phyloP scores from a whole-genome alignment of 92 coral and sea anemone genomes.

The Porites evermanni region DNA sequence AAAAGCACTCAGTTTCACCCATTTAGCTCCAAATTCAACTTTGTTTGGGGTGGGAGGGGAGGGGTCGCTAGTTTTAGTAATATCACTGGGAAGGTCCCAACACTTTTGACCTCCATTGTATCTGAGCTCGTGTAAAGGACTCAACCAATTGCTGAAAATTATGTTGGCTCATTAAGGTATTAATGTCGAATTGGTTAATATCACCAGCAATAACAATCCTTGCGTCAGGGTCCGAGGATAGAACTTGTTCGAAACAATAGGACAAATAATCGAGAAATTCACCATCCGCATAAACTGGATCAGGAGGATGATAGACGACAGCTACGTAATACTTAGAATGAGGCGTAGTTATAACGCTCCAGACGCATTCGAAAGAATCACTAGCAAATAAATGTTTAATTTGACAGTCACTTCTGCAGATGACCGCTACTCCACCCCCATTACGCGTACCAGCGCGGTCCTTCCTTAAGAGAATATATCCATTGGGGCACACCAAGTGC shows the following conservation, averaged over 20 bases:
- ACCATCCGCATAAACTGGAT: slow-evolving; percentile 50
- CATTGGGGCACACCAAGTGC: no score
- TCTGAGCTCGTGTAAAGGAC: slow-evolving; percentile 54
- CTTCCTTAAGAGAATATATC: background rate
- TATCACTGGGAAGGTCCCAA: no score
- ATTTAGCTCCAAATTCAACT: no score
- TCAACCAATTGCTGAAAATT: slow-evolving; percentile 47
- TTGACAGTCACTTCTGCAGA: no score
- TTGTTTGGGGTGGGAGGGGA: no score
- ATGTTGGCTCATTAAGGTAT: slow-evolving; percentile 64
- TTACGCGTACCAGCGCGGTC: slow-evolving; percentile 4
- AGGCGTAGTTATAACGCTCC: slow-evolving; percentile 50
- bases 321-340: slow-evolving; percentile 60
- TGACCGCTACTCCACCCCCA: slow-evolving; percentile 5
- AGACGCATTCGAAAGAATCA: slow-evolving; percentile 56
- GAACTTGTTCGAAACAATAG: slow-evolving; percentile 58
- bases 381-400: background rate
- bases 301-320: slow-evolving; percentile 62
- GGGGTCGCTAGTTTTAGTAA: no score
- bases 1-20: no score
- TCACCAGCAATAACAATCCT: slow-evolving; percentile 53
- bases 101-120: no score
- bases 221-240: slow-evolving; percentile 58
- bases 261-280: slow-evolving; percentile 60
- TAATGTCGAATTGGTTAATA: slow-evolving; percentile 5